A percentile compares a stretch with the other conserved stretches of the same genome.
Evolutionary conservation across 2,888 invertebrate genomes (phyloP).

Genomic region (Oligia latruncula): DNA sequence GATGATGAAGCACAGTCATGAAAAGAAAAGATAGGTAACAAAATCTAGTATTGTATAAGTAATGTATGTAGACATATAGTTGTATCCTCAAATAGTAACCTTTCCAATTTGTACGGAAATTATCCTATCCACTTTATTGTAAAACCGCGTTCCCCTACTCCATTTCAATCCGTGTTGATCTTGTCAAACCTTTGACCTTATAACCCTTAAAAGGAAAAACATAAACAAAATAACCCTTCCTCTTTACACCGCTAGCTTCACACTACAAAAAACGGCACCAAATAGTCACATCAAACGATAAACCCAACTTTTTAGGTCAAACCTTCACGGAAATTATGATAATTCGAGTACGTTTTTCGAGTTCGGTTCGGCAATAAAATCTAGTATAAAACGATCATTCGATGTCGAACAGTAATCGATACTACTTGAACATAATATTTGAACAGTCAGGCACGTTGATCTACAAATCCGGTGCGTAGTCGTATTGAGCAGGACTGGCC

Average conservation of each 20-base stretch:
- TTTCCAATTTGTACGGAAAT: neutral
- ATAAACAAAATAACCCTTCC: conserved; percentile 13
- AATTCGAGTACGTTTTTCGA: conserved; percentile 24
- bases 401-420: conserved; percentile 45
- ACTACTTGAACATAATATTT: conserved; percentile 53
- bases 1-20: neutral
- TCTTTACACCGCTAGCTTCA: neutral
- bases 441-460: conserved; percentile 49
- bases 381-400: conserved; percentile 28
- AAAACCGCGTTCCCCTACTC: neutral
- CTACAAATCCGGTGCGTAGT: conserved; percentile 49
- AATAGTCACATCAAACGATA: conserved; percentile 29
- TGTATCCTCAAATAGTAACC: neutral
- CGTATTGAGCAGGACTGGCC: conserved; percentile 28
- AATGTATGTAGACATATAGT: neutral
- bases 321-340: conserved; percentile 37
- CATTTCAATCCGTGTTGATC: conserved; percentile 1
- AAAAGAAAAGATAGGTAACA: neutral
- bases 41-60: neutral
- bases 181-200: conserved; percentile 1
- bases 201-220: neutral
- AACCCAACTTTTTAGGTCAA: conserved; percentile 38
- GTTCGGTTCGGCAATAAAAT: conserved; percentile 40
- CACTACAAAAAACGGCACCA: conserved; percentile 21
- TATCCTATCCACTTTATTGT: neutral